Conservation (phyloP, 2,797 vertebrate species). For the Lepilemur ruficaudatus region DNA sequence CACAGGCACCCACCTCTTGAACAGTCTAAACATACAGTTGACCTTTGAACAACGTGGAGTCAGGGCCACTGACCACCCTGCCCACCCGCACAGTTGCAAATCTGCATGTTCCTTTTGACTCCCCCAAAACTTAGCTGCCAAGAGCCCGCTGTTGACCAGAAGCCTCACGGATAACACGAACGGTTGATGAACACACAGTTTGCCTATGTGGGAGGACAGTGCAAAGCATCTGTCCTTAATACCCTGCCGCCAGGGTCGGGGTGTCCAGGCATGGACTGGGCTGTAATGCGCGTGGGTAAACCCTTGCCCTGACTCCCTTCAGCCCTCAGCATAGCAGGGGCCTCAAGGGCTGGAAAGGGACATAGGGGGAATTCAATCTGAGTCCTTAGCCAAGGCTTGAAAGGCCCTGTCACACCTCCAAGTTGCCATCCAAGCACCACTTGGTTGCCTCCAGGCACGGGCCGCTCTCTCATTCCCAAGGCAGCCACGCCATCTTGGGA, state of each 20-base stretch:
- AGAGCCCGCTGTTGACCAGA: neutral
- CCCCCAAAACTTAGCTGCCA: neutral
- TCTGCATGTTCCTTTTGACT: neutral
- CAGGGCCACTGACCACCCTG: neutral
- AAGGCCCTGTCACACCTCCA: neutral
- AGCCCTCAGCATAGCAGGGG: neutral
- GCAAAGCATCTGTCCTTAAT: accelerated
- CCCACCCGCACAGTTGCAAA: neutral
- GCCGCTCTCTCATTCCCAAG: neutral
- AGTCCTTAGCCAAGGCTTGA: neutral
- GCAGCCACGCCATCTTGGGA: neutral
- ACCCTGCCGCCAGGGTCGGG: neutral
- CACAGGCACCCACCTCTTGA: neutral
- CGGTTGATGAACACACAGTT: accelerated
- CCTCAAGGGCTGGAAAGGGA: neutral
- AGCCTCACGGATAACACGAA: neutral
- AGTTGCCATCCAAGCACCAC: neutral
- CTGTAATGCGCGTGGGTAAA: accelerated
- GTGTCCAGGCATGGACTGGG: accelerated
- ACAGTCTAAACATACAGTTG: neutral
- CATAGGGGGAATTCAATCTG: accelerated
- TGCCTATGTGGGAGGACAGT: neutral
- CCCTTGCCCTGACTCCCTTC: no score
- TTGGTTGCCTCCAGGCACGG: no score
- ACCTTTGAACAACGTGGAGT: no score